Base-by-base conservation (phyloP, 2,797 vertebrate species). In the Danio kyathit region DNA sequence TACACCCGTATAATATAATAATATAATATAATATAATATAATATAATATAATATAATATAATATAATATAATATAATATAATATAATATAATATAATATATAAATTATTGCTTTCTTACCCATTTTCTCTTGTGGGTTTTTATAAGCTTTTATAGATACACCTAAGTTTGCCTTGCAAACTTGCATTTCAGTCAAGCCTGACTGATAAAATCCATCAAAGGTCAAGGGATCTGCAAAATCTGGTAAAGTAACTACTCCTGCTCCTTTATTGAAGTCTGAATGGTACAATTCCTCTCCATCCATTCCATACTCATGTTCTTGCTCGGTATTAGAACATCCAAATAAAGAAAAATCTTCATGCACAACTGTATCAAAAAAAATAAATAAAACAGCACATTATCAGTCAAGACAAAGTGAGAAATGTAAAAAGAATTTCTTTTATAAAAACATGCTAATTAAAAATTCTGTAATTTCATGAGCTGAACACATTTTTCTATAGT, bases 141-240 rank as follows among this genome's bases (percentile, higher is more conserved):
- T 56, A 56, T 54, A 40, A 41, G 9, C 49, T 3, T 72, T 12
- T 16, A 56, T 72, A 2, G 3, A 0, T 0, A 0, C 0, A 0
- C 0, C 49, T 61, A 80, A 21, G 57, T 80, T 64, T 17, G 0
- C 0, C 61, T 21, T 43, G 16, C 77, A 79, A 0, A 16, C 0
- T 13, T 48, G 13, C 0, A 4, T 3, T 0, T 17, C 0, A 48
- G 0, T 0, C 41, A 77, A 9, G 46, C 8, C 19, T 1, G 0
- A 0, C 16, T 70, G 5, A 61, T 72, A 72, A 2, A 29, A 0
- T 11, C 14, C 76, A 7, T 3, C 0, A 5, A 0, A 61, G 6
- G 2, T 0, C 0, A 51, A 0, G 2, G 6, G 46, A 46, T 73
- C 78, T 73, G 40, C 0, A 43, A 80, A 80, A 52, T 46, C 21